Conservation (phyloP, 2,888 invertebrate genomes). For the Sinohyriopsis cumingii region DNA sequence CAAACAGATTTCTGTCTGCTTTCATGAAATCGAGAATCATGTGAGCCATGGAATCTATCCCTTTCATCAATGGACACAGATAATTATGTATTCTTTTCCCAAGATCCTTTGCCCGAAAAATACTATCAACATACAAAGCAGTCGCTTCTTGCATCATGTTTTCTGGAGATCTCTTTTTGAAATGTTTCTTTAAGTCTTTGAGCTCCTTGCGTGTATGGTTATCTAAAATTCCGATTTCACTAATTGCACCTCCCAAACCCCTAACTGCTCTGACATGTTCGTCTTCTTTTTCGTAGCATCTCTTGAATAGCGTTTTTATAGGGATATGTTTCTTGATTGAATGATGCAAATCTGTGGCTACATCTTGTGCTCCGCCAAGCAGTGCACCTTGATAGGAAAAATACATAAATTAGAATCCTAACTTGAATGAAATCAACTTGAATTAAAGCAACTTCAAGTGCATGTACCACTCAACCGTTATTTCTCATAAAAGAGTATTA, state of each 20-base stretch:
- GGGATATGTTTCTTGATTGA: constrained; percentile 52
- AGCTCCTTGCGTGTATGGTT: constrained; percentile 23
- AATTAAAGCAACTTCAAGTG: too few relatives aligned
- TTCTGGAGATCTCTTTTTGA: constrained; percentile 29
- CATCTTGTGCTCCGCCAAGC: constrained; percentile 46
- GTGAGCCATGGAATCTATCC: constrained; percentile 47
- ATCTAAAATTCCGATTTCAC: constrained; percentile 30
- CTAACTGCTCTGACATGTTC: constrained; percentile 28
- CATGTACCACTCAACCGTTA: too few relatives aligned
- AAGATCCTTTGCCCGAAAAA: constrained; percentile 40
- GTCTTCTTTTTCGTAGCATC: constrained; percentile 31
- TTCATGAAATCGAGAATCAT: constrained; percentile 60
- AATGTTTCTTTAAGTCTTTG: constrained; percentile 42
- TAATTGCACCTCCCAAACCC: constrained; percentile 53
- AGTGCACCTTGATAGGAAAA: constrained; percentile 37
- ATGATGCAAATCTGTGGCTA: constrained; percentile 49
- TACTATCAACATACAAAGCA: constrained; percentile 38
- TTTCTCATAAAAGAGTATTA: too few relatives aligned
- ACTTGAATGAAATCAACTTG: too few relatives aligned
- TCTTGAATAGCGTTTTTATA: constrained; percentile 44
- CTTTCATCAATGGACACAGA: constrained; percentile 49
- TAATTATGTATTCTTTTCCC: constrained; percentile 47
- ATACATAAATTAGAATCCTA: too few relatives aligned
- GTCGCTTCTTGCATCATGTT: constrained; percentile 50
- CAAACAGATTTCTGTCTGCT: constrained; percentile 54